Base-by-base conservation (phyloP, 2,113 vertebrate species). In the Hemiscyllium ocellatum region DNA sequence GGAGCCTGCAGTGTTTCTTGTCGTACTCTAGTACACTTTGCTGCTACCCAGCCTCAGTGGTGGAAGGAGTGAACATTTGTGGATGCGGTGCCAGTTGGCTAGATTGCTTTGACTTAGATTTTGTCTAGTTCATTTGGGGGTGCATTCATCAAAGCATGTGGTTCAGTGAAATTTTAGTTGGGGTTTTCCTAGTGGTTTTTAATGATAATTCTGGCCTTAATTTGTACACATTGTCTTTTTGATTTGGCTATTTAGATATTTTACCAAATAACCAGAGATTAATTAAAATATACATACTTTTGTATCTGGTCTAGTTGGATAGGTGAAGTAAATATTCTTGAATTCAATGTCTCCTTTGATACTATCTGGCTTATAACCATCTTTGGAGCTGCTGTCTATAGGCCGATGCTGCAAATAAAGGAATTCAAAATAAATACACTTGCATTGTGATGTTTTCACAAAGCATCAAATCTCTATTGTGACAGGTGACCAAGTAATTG, bases 311-410 rank as follows among this genome's bases (percentile, higher is more conserved):
- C 98, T 98, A 95, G 98, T 98, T 3, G 98, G 98, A 96, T 98
- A 98, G 96, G 90, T 97, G 97, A 98, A 98, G 96, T 98, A 96
- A 89, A 98, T 96, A 87, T 98, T 98, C 96, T 96, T 98, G 96
- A 98, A 98, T 97, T 98, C 98, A 96, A 98, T 97, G 96, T 98
- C 97, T 97, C 98, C 98, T 96, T 96, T 70, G 52, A 98, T 97
- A 33, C 89, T 97, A 65, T 98, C 98, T 94, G 98, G 98, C 96
- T 98, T 98, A 96, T 98, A 97, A 3, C 98, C 98, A 37, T 96
- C 97, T 2, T 96, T 96, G 10, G 97, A 98, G 96, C 97, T 98
- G 97, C 98, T 98, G 86, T 98, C 98, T 95, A 98, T 98, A 4
- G 97, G 97, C 5, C 96, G 96, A 83, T 96, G 97, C 98, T 98